Evolutionary conservation across 1,140 invertebrate species (phyloP), one percentile per base, ranked within the genome.

Genomic region (Drosophila funebris): DNA sequence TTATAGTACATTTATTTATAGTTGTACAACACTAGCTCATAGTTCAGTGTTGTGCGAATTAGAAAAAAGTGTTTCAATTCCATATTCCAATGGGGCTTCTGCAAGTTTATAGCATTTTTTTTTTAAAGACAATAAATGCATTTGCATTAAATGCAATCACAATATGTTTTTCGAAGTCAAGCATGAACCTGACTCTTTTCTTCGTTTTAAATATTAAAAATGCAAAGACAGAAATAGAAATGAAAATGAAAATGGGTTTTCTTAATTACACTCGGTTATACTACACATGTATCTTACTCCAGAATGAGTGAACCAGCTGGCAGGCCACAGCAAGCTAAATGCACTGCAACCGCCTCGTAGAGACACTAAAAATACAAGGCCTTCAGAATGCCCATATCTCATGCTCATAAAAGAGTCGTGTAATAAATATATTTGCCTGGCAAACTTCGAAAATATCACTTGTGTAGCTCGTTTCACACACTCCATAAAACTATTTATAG

Each of bases 401-500:
- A 58, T 39, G 41, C 41, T 48, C 64, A 50, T 58, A 60, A 60
- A 67, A 57, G 22, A 57, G 63, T 68, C 46, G 46, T 36, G 27
- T 52, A 53, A 67, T 67, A 48, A 52, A 39, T 52, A 53, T 58
- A 48, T 48, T 67, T 33, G 41, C 16, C 11, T 11, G 13, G 31
- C 27, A 27, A 44, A 31, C 52, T 66, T 44, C 52, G n/a, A 64
- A 64, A 48, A 58, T 66, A 58, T 37, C 29, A 67, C 31, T 57
- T 48, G 52, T 33, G 24, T 16, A 31, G 63, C 41, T 58, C 14
- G 41, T 60, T 67, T 67, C 50, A 46, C 39, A 37, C 64, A 60
- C 54, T 60, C 29, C 31, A 67, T 67, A 50, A 67, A 67, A 50
- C 16, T 60, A 67, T 58, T 60, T 22, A 33, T 66, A 48, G 31